Conservation (phyloP, 1,140 invertebrate genomes). For the Solenopsis fugax region DNA sequence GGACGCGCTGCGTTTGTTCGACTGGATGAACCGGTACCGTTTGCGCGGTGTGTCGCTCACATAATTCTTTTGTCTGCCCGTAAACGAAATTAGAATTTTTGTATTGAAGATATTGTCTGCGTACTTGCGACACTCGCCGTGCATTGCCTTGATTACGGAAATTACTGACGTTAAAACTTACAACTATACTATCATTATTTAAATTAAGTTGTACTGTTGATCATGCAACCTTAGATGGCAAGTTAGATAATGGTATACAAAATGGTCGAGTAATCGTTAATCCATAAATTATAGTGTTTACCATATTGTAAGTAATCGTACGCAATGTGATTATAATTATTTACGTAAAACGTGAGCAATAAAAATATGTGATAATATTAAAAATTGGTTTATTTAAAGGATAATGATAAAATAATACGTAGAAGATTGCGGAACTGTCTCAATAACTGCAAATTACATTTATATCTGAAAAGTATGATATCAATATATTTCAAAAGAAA, state of each 20-base stretch:
- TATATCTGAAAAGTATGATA: neutral
- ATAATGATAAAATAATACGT: neutral
- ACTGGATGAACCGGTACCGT: constrained; percentile 83
- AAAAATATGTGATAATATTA: neutral
- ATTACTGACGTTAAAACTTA: constrained; percentile 45
- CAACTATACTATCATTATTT: constrained; percentile 34
- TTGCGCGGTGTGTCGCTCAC: constrained; percentile 58
- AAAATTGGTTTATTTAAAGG: neutral
- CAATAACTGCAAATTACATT: too few species aligned
- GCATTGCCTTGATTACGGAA: constrained; percentile 18
- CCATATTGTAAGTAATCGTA: neutral
- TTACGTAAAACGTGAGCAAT: neutral
- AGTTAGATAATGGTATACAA: constrained; percentile 26
- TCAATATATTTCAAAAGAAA: neutral
- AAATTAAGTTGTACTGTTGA: constrained; percentile 23
- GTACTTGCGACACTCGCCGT: neutral
- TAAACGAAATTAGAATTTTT: constrained; percentile 36
- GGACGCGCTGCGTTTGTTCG: constrained; percentile 67
- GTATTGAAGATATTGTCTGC: constrained; percentile 12
- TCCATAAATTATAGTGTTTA: constrained; percentile 5
- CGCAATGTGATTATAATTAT: neutral
- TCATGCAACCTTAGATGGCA: neutral
- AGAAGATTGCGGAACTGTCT: neutral
- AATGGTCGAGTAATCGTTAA: neutral
- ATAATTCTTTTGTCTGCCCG: constrained; percentile 42